A percentile compares a stretch with the other conserved stretches of the same genome.
These are phyloP conservation scores for Beris chalybata DNA, from an alignment of 2,888 invertebrate species.

Conservation along the genomic window DNA sequence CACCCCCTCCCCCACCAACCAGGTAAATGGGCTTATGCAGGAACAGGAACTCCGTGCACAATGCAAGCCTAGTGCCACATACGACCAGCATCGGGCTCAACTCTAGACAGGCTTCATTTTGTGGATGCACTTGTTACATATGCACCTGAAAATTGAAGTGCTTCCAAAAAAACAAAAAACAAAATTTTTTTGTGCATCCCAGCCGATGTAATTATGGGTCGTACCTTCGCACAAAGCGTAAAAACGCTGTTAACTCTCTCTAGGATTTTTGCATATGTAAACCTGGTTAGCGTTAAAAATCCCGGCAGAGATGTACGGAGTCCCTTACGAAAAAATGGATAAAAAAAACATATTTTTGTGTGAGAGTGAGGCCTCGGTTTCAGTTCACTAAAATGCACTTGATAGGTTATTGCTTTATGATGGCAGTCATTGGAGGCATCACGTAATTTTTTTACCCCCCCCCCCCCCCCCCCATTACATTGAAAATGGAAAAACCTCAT, in stretches of 20 bases:
- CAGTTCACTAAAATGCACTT: conserved; percentile 25
- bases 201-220: conserved; percentile 29
- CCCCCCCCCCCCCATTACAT: too few species aligned
- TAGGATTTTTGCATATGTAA: conserved; percentile 26
- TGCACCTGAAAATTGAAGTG: conserved; percentile 37
- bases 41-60: too few species aligned
- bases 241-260: conserved; percentile 17
- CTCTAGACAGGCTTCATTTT: conserved; percentile 36
- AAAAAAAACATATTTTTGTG: too few species aligned
- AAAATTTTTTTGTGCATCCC: conserved; percentile 33
- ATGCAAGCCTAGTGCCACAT: too few species aligned
- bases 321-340: too few species aligned
- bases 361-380: conserved; percentile 10
- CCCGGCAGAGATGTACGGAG: conserved; percentile 4
- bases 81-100: conserved; percentile 22
- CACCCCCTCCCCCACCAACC: too few species aligned
- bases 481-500: too few species aligned
- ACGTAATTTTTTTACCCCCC: too few species aligned
- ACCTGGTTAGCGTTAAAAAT: conserved; percentile 4
- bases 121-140: conserved; percentile 38
- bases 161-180: conserved; percentile 37
- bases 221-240: conserved; percentile 5
- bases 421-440: too few species aligned
- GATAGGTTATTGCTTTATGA: conserved; percentile 24
- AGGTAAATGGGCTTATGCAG: too few species aligned